Conservation (phyloP, 2,113 vertebrate genomes). For the Galemys pyrenaicus region DNA sequence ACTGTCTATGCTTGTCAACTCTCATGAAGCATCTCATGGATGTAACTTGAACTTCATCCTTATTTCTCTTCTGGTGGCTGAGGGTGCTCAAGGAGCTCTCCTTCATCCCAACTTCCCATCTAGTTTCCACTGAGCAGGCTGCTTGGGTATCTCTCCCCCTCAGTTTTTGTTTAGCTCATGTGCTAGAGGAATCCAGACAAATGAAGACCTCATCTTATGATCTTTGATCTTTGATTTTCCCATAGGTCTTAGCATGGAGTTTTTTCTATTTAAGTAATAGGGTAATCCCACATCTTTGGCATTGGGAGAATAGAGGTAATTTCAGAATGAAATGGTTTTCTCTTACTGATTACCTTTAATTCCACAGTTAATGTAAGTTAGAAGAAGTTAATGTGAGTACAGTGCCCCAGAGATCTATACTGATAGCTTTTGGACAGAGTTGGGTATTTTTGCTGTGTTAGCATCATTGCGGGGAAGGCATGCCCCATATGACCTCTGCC, state of each 20-base stretch:
- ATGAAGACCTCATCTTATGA: not conserved
- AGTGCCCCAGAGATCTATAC: not conserved
- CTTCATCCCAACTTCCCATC: not conserved
- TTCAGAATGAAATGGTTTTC: constrained; percentile 44
- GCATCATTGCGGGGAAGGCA: not conserved
- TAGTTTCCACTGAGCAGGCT: not conserved
- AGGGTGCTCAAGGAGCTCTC: not conserved
- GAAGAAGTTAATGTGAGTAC: constrained; percentile 12
- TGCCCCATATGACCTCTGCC: not conserved
- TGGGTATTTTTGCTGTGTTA: not conserved
- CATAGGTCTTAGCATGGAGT: not conserved
- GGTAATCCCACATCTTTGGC: not conserved
- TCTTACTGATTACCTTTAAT: not conserved
- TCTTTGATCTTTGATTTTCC: not conserved
- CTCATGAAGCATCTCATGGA: not conserved
- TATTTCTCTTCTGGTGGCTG: not conserved
- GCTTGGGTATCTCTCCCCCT: fast-evolving
- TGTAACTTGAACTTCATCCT: not conserved
- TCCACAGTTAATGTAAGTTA: not conserved
- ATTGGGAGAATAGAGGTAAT: not conserved
- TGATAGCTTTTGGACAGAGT: not conserved
- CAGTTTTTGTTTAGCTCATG: not conserved
- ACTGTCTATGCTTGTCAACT: not conserved
- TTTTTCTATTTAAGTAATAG: not conserved
- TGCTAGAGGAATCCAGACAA: not conserved